Evolutionary conservation across 2,113 vertebrate species (phyloP).

Genomic region (Menidia beryllina): DNA sequence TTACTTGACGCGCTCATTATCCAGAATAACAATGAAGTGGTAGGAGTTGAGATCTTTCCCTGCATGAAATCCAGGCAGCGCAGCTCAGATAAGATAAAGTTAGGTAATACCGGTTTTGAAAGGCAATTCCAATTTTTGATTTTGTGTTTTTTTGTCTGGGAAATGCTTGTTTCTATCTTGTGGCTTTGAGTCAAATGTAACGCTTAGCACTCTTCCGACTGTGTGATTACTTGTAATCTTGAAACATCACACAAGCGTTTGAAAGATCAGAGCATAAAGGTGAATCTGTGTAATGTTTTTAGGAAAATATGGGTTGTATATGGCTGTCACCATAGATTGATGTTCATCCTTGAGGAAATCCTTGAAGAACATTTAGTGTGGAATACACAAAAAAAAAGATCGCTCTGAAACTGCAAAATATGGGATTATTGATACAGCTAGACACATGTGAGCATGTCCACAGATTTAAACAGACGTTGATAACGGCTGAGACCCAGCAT

Average conservation of each 20-base stretch:
- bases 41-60: constrained; percentile 1
- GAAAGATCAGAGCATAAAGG: too few relatives aligned
- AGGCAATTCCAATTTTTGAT: neutral
- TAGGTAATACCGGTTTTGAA: neutral
- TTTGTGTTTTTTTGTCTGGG: neutral
- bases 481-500: constrained; percentile 1
- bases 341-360: too few relatives aligned
- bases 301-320: too few relatives aligned
- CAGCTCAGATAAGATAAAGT: constrained; percentile 1
- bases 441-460: neutral
- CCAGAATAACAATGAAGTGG: constrained; percentile 1
- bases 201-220: neutral
- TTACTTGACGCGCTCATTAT: constrained; percentile 4
- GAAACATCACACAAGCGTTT: too few relatives aligned
- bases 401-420: neutral
- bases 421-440: neutral
- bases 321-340: too few relatives aligned
- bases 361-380: too few relatives aligned
- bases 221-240: neutral
- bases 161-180: neutral
- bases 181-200: neutral
- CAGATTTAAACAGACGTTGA: constrained; percentile 2
- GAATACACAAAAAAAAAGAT: too few relatives aligned
- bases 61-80: neutral
- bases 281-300: too few relatives aligned